Percentiles rank a stretch among this genome's conserved stretches.
Conservation (phyloP, 1,140 invertebrate species). For the Drosophila melanica region DNA sequence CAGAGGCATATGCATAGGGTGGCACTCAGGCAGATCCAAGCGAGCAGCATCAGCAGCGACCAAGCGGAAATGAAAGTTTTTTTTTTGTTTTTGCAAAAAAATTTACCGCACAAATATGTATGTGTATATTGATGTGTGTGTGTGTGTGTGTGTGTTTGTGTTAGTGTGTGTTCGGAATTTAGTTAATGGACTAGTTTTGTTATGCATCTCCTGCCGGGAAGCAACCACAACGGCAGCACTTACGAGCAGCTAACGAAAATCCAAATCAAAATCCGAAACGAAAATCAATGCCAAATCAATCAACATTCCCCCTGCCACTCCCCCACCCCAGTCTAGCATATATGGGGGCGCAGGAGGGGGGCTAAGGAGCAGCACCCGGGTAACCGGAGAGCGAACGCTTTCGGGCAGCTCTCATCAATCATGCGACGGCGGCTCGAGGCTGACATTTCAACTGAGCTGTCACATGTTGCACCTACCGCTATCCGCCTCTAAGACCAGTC, state of each 20-base stretch:
- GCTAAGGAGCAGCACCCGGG: neutral
- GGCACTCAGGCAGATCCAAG: conserved; percentile 9
- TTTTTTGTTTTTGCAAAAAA: neutral
- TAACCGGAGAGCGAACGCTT: conserved; percentile 17
- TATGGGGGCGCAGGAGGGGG: too few relatives aligned
- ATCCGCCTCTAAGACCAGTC: too few relatives aligned
- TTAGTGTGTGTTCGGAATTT: conserved; percentile 39
- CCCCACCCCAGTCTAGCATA: neutral
- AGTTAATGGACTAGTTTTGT: conserved; percentile 75
- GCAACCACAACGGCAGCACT: conserved; percentile 42
- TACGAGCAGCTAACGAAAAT: conserved; percentile 43
- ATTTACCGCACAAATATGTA: conserved; percentile 37
- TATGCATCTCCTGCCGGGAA: conserved; percentile 1
- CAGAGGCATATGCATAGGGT: too few relatives aligned
- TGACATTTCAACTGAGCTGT: conserved; percentile 47
- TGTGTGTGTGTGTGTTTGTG: conserved; percentile 20
- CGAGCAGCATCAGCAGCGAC: neutral
- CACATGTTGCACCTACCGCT: conserved; percentile 15
- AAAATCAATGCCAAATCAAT: conserved; percentile 31
- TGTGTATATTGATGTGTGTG: conserved; percentile 9
- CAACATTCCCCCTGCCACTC: conserved; percentile 3
- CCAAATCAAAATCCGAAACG: conserved; percentile 12
- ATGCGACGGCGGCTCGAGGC: conserved; percentile 18
- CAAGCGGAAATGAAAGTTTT: conserved; percentile 75
- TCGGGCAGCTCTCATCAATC: conserved; percentile 41